Evolutionary conservation across 2,113 vertebrate genomes (phyloP), one percentile per base, ranked within the genome.

Genomic region (Tor tambroides): DNA sequence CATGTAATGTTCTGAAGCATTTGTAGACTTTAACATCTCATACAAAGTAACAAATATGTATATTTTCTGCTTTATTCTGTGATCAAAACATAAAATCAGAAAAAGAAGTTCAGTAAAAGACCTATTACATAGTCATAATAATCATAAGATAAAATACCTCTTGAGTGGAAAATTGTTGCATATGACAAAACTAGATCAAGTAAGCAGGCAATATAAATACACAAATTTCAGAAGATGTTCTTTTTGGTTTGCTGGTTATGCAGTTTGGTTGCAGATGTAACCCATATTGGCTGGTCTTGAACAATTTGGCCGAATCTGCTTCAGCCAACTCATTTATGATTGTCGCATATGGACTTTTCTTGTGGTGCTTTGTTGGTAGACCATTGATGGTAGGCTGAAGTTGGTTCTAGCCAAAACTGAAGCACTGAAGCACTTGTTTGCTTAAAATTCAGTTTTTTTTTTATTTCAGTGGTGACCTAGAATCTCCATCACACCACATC

Each of bases 231-330:
- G 43, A 83, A 76, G 72, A 65, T 28, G 1, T 2, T 54, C 26
- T 26, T 80, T 75, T 76, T 74, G 80, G 76, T 87, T 35, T 67
- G 84, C 79, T 14, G 65, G 74, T 88, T 88, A 82, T 71, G 74
- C 46, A 88, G 91, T 88, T 85, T 91, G 80, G 85, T 92, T 85
- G 87, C 91, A 93, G 91, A 93, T 93, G 90, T 90, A 76, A 65
- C 85, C 89, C 82, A 85, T 51, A 81, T 83, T 49, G 87, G 82
- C 86, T 76, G 71, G 10, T 26, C 59, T 86, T 74, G 56, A 49
- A 76, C n/a, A 67, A 15, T 49, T 83, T 87, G 87, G 41, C 49
- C 49, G 63, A 54, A 83, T 90, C 88, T 82, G 84, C 77, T 88
- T 80, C 86, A 86, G 51, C 69, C 54, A 43, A 84, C 89, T 88